Base-by-base conservation (phyloP, 2,888 invertebrate species). In the Myopa testacea region DNA sequence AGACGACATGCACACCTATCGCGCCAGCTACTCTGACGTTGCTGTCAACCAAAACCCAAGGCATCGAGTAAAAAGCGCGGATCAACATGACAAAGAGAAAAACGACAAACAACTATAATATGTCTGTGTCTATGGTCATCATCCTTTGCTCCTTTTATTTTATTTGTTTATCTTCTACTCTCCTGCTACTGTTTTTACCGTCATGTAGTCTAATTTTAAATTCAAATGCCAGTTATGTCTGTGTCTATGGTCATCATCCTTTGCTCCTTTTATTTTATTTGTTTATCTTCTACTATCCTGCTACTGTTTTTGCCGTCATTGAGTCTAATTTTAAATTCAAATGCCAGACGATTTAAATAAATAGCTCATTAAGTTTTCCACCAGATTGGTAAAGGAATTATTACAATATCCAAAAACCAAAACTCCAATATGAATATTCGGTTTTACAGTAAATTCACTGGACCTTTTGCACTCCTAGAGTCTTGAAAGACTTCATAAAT, bases 61-160 rank as follows among this genome's bases (percentile, higher is more conserved):
- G 92, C 94, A 12, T 89, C 93, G 55, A 90, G 93, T 82, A 94
- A 94, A 90, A 95, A 95, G 83, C 95, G 94, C 86, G 85, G 95
- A 94, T 89, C 94, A 93, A 85, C 89, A 91, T 52, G 89, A 93
- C 75, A 91, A 92, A 55, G 86, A 86, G 4, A 82, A 82, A 12
- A 87, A 86, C 5, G 81, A 84, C 14, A 85, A 83, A 72, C 77
- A 81, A 34, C 79, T 82, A n/a, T n/a, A n/a, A n/a, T n/a, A n/a
- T n/a, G n/a, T n/a, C n/a, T n/a, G 81, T 81, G 34, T 78, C 79
- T 81, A 82, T 7, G 81, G 16, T 10, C 10, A n/a, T 5, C 55
- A 10, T 55, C 55, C 5, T n/a, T 16, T 73, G 70, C 12, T 69
- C 40, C 72, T 76, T 79, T 76, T 77, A 79, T 72, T 55, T 26